Percentiles rank a stretch among this genome's conserved stretches.
Evolutionary conservation across 2,113 vertebrate genomes (phyloP).

Genomic region (Brachionichthys hirsutus): DNA sequence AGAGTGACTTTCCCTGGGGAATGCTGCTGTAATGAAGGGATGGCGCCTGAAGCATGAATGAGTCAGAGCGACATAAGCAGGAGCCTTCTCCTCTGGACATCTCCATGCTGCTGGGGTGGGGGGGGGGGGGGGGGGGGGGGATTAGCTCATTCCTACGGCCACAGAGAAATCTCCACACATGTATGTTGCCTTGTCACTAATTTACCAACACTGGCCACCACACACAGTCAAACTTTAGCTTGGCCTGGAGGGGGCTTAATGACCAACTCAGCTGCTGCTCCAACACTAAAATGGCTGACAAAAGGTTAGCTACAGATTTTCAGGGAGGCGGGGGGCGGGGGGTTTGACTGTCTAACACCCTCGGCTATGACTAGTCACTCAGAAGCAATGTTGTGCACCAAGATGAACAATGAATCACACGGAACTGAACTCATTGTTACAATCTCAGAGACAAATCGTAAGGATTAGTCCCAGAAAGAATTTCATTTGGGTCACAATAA

Average conservation of each 20-base stretch:
- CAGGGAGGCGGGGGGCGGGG: too few relatives aligned
- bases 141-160: conserved; percentile 58
- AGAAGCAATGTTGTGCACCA: conserved; percentile 14
- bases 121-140: too few relatives aligned
- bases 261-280: conserved; percentile 72
- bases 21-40: conserved; percentile 70
- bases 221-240: conserved; percentile 59
- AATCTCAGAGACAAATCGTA: background rate
- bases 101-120: conserved; percentile 40
- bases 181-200: conserved; percentile 58
- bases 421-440: background rate
- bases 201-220: conserved; percentile 35
- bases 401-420: conserved; percentile 33
- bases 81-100: conserved; percentile 63
- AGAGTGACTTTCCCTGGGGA: conserved; percentile 54
- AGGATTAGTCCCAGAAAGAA: conserved; percentile 4
- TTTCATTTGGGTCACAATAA: conserved; percentile 2
- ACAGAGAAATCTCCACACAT: conserved; percentile 39
- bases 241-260: conserved; percentile 57
- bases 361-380: conserved; percentile 12
- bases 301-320: conserved; percentile 58
- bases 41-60: conserved; percentile 71
- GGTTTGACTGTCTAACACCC: conserved; percentile 26
- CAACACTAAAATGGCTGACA: conserved; percentile 68
- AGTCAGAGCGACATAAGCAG: conserved; percentile 75